Conservation (phyloP, 2,888 invertebrate species). For the Melangyna quadrimaculata region DNA sequence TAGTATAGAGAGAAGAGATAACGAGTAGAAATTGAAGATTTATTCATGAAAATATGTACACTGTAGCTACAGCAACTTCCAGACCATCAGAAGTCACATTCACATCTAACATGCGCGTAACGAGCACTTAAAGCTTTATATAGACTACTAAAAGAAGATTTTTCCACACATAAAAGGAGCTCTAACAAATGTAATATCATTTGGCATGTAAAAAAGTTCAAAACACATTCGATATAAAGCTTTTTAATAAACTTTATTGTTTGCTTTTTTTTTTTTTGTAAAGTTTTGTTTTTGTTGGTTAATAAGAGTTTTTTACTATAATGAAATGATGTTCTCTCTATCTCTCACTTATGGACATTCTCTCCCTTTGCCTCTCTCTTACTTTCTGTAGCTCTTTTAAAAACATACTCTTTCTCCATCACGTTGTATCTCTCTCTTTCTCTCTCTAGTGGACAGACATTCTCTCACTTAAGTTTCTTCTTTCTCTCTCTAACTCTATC, state of each 20-base stretch:
- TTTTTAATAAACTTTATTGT: conserved; percentile 8
- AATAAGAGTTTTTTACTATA: conserved; percentile 37
- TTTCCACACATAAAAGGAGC: conserved; percentile 1
- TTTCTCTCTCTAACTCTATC: neutral
- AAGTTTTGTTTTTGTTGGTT: no score
- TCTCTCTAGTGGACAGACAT: neutral
- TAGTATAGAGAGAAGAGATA: neutral
- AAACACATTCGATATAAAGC: conserved; percentile 32
- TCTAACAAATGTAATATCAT: neutral
- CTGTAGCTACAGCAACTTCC: neutral
- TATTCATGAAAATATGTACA: conserved; percentile 57
- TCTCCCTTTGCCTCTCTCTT: neutral
- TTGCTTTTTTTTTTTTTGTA: neutral
- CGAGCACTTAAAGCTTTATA: conserved; percentile 37
- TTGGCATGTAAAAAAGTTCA: conserved; percentile 36
- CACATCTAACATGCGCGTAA: conserved; percentile 61
- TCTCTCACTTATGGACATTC: neutral
- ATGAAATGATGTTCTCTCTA: conserved; percentile 18
- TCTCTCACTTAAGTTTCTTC: no score
- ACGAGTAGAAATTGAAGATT: conserved; percentile 27
- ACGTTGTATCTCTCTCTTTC: neutral
- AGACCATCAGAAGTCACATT: neutral
- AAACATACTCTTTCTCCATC: neutral
- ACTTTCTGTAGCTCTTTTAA: neutral
- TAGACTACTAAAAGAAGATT: conserved; percentile 12